These are phyloP conservation scores for Delphinapterus leucas DNA, from an alignment of 2,113 vertebrate genomes.

Conservation along the genomic window DNA sequence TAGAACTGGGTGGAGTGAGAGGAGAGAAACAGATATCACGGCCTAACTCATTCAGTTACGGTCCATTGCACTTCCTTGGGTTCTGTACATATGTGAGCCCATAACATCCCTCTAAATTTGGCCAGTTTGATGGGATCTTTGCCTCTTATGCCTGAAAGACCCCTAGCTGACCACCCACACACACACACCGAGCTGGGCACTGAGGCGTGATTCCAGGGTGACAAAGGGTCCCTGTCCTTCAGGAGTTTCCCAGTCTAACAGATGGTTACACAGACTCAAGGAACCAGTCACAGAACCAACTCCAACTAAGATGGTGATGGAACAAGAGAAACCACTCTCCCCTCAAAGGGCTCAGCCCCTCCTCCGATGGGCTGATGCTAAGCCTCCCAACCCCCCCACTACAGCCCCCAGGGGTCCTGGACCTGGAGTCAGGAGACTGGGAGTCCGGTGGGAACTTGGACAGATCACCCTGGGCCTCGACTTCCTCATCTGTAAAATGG, in stretches of 20 bases:
- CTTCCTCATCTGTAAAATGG: neutral
- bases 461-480: neutral
- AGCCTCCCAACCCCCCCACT: neutral
- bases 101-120: neutral
- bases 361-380: neutral
- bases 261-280: neutral
- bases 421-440: neutral
- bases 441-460: neutral
- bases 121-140: neutral
- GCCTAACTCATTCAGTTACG: neutral
- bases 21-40: neutral
- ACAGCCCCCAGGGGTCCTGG: neutral
- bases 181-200: neutral
- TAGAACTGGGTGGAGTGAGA: neutral
- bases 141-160: neutral
- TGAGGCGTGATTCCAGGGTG: neutral
- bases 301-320: neutral
- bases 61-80: neutral
- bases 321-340: neutral
- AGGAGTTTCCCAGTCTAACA: neutral
- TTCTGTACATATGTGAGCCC: neutral
- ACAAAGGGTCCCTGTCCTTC: neutral
- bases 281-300: neutral
- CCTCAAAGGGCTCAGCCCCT: neutral
- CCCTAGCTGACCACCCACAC: neutral